These are phyloP conservation scores for Alitta virens DNA, from an alignment of 2,888 invertebrate species.

Conservation along the genomic window DNA sequence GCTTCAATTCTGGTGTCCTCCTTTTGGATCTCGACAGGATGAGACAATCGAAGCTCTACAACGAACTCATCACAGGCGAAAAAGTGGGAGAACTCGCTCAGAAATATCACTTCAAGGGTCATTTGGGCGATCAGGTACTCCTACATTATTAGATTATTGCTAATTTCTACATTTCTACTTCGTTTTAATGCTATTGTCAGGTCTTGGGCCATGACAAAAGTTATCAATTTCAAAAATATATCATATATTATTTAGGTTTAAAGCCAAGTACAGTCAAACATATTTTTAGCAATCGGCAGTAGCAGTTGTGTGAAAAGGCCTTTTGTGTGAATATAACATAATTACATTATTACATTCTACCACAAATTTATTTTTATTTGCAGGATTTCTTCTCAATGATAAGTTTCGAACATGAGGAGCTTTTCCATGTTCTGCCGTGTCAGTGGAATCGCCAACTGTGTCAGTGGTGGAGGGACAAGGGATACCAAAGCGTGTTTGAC, in stretches of 20 bases:
- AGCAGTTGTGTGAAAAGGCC: too few relatives aligned
- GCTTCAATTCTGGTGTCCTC: constrained; percentile 79
- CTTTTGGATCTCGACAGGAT: constrained; percentile 70
- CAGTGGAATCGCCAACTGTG: constrained; percentile 80
- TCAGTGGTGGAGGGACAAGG: constrained; percentile 77
- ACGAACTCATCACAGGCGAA: constrained; percentile 58
- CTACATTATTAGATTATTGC: too few relatives aligned
- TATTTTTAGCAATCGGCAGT: too few relatives aligned
- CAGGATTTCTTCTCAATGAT: constrained; percentile 72
- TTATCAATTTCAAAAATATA: too few relatives aligned
- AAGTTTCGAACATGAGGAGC: constrained; percentile 68
- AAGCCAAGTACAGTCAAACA: too few relatives aligned
- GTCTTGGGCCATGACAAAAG: too few relatives aligned
- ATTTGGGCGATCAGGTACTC: constrained; percentile 75
- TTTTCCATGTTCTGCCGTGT: constrained; percentile 74
- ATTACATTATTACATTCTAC: too few relatives aligned
- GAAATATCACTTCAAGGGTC: constrained; percentile 59
- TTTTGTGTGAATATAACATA: too few relatives aligned
- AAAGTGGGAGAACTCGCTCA: constrained; percentile 43
- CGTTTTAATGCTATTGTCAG: too few relatives aligned
- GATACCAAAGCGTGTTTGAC: constrained; percentile 71
- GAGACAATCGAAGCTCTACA: constrained; percentile 65
- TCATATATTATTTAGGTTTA: too few relatives aligned
- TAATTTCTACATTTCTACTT: too few relatives aligned
- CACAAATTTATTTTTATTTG: too few relatives aligned